Percentiles rank a stretch among this genome's conserved stretches.
These are phyloP conservation scores for Meiosimyza platycephala DNA, from an alignment of 2,888 invertebrate species.

Conservation along the genomic window DNA sequence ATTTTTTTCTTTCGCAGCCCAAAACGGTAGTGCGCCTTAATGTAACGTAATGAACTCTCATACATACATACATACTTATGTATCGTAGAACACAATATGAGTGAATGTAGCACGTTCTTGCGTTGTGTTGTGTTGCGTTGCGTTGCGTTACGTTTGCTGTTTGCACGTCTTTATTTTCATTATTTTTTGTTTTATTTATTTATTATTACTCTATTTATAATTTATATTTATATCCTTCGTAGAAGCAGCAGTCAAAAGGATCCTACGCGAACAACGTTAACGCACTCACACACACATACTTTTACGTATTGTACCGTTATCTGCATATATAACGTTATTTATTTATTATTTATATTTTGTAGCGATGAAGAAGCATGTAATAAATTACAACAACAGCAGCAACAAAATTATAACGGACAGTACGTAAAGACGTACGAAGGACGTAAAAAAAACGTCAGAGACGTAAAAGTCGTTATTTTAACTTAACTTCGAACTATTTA, in stretches of 20 bases:
- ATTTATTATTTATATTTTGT: constrained; percentile 59
- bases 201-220: constrained; percentile 29
- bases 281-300: neutral
- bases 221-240: constrained; percentile 22
- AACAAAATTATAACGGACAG: constrained; percentile 12
- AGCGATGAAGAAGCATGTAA: constrained; percentile 54
- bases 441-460: neutral
- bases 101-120: constrained; percentile 27
- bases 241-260: neutral
- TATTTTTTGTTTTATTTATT: constrained; percentile 23
- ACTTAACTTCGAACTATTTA: constrained; percentile 1
- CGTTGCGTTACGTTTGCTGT: constrained; percentile 33
- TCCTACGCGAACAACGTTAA: neutral
- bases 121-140: constrained; percentile 46
- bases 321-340: constrained; percentile 56
- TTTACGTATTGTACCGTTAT: constrained; percentile 15
- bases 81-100: too few species aligned
- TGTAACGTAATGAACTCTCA: too few species aligned
- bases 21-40: too few species aligned
- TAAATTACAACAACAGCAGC: constrained; percentile 56
- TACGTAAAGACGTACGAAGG: constrained; percentile 4
- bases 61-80: too few species aligned
- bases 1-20: too few species aligned
- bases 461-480: neutral
- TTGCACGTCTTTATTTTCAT: constrained; percentile 26